Base-by-base conservation (phyloP, 2,888 invertebrate species). In the Apeira syringaria region DNA sequence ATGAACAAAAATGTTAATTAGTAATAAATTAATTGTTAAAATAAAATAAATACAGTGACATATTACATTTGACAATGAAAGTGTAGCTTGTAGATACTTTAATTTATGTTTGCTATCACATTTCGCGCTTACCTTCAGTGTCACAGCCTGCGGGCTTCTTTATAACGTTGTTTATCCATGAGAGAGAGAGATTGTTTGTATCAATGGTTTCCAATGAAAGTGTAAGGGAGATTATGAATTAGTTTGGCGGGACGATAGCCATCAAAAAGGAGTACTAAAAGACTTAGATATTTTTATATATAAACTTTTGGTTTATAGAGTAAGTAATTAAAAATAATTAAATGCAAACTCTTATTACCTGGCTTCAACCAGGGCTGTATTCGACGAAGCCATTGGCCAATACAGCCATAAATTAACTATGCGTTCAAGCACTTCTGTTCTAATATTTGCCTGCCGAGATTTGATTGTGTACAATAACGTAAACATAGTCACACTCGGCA, bases 61-160 rank as follows among this genome's bases (percentile, higher is more conserved):
- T n/a, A 1, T 1, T 32, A 12, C 18, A 12, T 7, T 6, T 9
- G 15, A 35, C 34, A 25, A 17, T 59, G 47, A 59, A 59, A 57
- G 59, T 50, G 57, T 50, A 47, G 45, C 56, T 50, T 53, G 54
- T 58, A 47, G 42, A 42, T 38, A 17, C 25, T 43, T 32, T 29
- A 28, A 33, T 32, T 33, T 50, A 42, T 47, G 47, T 50, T 50
- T 50, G 47, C 47, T 47, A 42, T 26, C 39, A 33, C 38, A 47
- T 48, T 44, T 39, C 41, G 33, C 26, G 38, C 38, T 36, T 40
- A 18, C 31, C 15, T 8, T 33, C 32, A 11, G 17, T 41, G 39
- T 50, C 39, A 47, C 50, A 47, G 27, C 27, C 32, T 26, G 29
- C 9, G 17, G 29, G 24, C 32, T n/a, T 18, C 8, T 18, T 12